Conservation (phyloP, 2,888 invertebrate genomes). For the Hyles lineata region DNA sequence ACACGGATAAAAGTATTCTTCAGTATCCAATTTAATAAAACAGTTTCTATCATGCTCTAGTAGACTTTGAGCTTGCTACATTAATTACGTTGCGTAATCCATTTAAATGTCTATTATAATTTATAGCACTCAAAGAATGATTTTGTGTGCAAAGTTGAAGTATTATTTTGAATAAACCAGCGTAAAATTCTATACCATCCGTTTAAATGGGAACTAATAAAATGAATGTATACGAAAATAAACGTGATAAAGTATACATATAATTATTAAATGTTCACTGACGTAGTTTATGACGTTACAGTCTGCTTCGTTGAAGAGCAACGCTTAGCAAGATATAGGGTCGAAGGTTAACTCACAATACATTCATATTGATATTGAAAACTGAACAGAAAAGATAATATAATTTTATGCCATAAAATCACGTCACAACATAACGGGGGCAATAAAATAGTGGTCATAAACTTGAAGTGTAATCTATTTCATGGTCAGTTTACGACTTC, state of each 20-base stretch:
- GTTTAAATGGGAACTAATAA: neutral
- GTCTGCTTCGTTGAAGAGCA: neutral
- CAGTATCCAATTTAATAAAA: too few species aligned
- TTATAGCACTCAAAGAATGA: neutral
- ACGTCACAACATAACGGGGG: neutral
- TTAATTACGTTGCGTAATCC: neutral
- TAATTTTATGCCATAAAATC: neutral
- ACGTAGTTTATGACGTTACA: neutral
- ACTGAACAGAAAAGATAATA: neutral
- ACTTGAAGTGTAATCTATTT: neutral
- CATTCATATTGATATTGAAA: conserved; percentile 15
- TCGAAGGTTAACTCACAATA: conserved; percentile 10
- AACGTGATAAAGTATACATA: neutral
- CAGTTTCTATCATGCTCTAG: neutral
- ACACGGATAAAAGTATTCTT: neutral
- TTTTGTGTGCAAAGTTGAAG: neutral
- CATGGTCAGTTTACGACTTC: neutral
- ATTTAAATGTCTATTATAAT: neutral
- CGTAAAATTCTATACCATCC: too few species aligned
- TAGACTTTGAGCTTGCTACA: neutral
- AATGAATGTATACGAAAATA: neutral
- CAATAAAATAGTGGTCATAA: neutral
- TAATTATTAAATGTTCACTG: neutral
- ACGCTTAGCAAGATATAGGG: neutral
- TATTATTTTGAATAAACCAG: neutral